phyloP scores from a whole-genome alignment of 2,113 vertebrate species.

The Larimichthys polyactis region DNA sequence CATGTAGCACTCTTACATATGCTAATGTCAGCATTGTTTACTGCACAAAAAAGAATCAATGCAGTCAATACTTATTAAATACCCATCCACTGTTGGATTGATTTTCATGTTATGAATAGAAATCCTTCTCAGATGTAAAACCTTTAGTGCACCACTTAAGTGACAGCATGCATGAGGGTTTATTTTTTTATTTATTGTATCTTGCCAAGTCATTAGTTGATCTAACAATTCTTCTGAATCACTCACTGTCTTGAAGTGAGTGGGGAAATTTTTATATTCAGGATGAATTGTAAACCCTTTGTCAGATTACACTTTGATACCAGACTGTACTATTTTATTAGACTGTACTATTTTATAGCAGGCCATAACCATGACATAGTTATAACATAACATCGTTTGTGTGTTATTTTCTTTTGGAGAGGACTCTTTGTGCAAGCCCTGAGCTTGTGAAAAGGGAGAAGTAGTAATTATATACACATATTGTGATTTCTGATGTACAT shows the following conservation, averaged over 20 bases:
- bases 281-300: slow-evolving; percentile 1
- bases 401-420: slow-evolving; percentile 5
- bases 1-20: not conserved
- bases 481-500: too few species aligned
- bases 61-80: slow-evolving; percentile 12
- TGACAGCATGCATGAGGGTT: not conserved
- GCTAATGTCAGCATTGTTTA: slow-evolving; percentile 9
- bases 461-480: not conserved
- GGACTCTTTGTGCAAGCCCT: not conserved
- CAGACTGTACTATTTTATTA: not conserved
- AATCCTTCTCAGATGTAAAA: not conserved
- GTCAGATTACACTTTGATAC: slow-evolving; percentile 4
- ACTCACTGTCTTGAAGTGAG: slow-evolving; percentile 20
- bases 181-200: not conserved
- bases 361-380: not conserved
- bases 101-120: not conserved
- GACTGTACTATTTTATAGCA: slow-evolving; percentile 4
- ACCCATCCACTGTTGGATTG: not conserved
- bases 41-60: not conserved
- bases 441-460: not conserved
- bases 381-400: not conserved
- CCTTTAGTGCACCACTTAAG: not conserved
- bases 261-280: not conserved
- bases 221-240: slow-evolving; percentile 6
- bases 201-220: not conserved